Conservation (phyloP, 2,888 invertebrate species). For the Oscheius onirici region DNA sequence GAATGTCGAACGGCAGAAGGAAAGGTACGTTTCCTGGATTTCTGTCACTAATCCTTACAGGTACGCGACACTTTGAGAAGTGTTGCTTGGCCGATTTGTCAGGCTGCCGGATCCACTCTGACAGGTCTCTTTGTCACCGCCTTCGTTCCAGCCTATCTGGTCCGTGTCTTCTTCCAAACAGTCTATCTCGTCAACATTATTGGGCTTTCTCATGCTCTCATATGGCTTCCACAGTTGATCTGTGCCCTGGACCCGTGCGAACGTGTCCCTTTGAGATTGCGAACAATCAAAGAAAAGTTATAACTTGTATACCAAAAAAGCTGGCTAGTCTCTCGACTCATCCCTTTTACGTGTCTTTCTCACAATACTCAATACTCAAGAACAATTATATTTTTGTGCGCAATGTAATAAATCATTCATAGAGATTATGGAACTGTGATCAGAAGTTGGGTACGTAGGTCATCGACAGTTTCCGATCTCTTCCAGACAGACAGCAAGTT, state of each 20-base stretch:
- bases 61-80: constrained; percentile 67
- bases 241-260: constrained; percentile 69
- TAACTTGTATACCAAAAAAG: constrained; percentile 9
- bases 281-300: constrained; percentile 30
- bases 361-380: background rate
- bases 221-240: constrained; percentile 70
- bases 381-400: background rate
- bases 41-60: constrained; percentile 31
- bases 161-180: constrained; percentile 71
- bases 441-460: constrained; percentile 59
- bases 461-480: constrained; percentile 52
- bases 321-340: background rate
- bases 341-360: constrained; percentile 20
- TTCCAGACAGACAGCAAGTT: constrained; percentile 57
- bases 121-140: constrained; percentile 60
- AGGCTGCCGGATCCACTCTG: constrained; percentile 68
- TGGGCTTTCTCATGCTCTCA: constrained; percentile 63
- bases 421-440: background rate
- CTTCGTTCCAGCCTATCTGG: constrained; percentile 69
- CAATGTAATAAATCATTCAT: background rate
- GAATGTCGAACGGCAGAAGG: constrained; percentile 55
- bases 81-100: constrained; percentile 70
- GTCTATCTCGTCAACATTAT: constrained; percentile 70
- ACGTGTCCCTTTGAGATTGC: constrained; percentile 61
- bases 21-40: constrained; percentile 43